Evolutionary conservation across 2,888 invertebrate genomes (phyloP).

Genomic region (Drosophila quinaria): DNA sequence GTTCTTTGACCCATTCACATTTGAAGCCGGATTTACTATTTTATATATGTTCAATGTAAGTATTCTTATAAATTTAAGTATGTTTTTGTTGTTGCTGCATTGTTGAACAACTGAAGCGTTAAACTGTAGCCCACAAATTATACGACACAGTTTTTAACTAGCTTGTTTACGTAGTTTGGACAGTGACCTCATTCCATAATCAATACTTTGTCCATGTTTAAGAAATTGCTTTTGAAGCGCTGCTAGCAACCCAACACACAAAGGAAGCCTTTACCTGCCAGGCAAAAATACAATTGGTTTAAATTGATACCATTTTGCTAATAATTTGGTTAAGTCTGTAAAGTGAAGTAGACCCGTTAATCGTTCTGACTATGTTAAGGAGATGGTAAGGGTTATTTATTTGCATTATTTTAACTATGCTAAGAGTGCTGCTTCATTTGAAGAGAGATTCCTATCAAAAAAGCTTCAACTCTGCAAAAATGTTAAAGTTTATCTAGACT

Average conservation of each 20-base stretch:
- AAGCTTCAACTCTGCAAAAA: not conserved
- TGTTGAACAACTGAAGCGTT: slow-evolving; percentile 12
- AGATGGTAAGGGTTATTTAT: not conserved
- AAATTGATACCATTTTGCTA: slow-evolving; percentile 8
- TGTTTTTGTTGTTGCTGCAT: not conserved
- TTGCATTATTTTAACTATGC: not conserved
- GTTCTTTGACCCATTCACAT: slow-evolving; percentile 18
- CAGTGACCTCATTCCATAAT: slow-evolving; percentile 45
- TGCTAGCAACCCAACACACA: slow-evolving; percentile 1
- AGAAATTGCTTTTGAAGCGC: slow-evolving; percentile 1
- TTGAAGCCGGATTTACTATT: not conserved
- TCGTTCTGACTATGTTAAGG: not conserved
- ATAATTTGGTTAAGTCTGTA: not conserved
- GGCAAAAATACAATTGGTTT: slow-evolving; percentile 10
- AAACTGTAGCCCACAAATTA: slow-evolving; percentile 28
- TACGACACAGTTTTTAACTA: slow-evolving; percentile 22
- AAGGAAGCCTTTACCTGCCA: slow-evolving; percentile 1
- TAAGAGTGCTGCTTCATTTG: not conserved
- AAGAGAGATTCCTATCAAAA: not conserved
- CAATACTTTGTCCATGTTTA: slow-evolving; percentile 17
- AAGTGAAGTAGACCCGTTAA: not conserved
- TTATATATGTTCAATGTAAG: slow-evolving; percentile 21
- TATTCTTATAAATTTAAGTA: slow-evolving; percentile 13
- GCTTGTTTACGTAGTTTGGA: slow-evolving; percentile 29
- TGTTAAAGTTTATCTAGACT: too few species aligned